Conservation (phyloP, 2,888 invertebrate species). For the Orgyia antiqua region DNA sequence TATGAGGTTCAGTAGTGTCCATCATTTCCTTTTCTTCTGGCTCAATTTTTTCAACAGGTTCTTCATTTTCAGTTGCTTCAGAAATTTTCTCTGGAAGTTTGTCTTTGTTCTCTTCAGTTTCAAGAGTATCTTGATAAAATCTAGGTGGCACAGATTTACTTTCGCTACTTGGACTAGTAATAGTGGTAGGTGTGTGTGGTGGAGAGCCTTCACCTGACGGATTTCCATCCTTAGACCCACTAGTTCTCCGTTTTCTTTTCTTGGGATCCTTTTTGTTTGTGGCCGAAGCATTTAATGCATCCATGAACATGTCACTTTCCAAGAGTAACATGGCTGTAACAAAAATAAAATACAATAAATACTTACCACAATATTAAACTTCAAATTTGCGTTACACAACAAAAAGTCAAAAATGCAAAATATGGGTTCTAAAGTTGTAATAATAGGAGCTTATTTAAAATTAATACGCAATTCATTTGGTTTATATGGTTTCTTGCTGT, state of each 20-base stretch:
- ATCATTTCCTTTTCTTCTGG: constrained; percentile 50
- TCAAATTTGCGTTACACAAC: background rate
- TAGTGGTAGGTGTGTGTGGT: constrained; percentile 73
- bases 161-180: constrained; percentile 63
- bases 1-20: constrained; percentile 57
- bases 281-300: constrained; percentile 88
- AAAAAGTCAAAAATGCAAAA: constrained; percentile 22
- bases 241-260: constrained; percentile 87
- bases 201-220: constrained; percentile 69
- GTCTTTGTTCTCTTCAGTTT: constrained; percentile 81
- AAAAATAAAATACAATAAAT: too few relatives aligned
- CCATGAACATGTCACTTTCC: constrained; percentile 96
- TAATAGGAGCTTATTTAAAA: background rate
- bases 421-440: constrained; percentile 18
- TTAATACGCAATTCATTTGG: too few relatives aligned
- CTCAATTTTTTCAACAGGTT: constrained; percentile 24
- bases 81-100: constrained; percentile 45
- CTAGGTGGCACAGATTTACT: constrained; percentile 80
- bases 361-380: constrained; percentile 4
- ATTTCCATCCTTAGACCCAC: constrained; percentile 82
- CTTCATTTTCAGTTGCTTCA: constrained; percentile 39
- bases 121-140: constrained; percentile 95
- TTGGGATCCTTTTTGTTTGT: constrained; percentile 86
- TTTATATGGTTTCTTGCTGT: too few relatives aligned
- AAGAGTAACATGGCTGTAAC: constrained; percentile 85